Percentiles rank a stretch among this genome's conserved stretches.
Conservation (phyloP, 2,888 invertebrate species). For the Hypomecis punctinalis region DNA sequence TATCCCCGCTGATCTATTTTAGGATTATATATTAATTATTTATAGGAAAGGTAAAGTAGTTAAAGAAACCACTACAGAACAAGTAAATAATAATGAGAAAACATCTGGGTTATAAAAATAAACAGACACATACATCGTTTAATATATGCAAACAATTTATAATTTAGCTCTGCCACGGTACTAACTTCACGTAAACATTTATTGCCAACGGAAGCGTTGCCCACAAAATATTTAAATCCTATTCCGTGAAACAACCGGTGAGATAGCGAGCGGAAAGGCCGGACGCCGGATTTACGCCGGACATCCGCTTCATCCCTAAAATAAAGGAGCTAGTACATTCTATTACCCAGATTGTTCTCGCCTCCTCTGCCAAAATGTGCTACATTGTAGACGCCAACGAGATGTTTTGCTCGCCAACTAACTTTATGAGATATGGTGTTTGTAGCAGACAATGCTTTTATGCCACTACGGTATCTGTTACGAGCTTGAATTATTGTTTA, state of each 20-base stretch:
- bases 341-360: constrained; percentile 82
- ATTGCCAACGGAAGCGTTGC: constrained; percentile 1
- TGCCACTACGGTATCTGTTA: constrained; percentile 64
- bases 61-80: no score
- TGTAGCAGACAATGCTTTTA: constrained; percentile 73
- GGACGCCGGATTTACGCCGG: constrained; percentile 18
- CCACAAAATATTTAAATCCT: constrained; percentile 14
- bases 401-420: constrained; percentile 75
- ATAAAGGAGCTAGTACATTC: constrained; percentile 72
- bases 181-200: background rate
- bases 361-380: constrained; percentile 77
- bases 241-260: constrained; percentile 6
- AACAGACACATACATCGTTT: no score
- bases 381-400: constrained; percentile 67
- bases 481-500: constrained; percentile 67
- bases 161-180: no score
- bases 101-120: no score
- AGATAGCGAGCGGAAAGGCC: constrained; percentile 24
- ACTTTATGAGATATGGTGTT: constrained; percentile 77
- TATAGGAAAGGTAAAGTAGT: no score
- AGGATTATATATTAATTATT: no score
- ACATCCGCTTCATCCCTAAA: constrained; percentile 30
- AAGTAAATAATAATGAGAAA: no score
- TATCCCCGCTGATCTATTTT: no score
- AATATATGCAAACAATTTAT: background rate